Conservation (phyloP, 2,113 vertebrate genomes). For the Hippocampus barbouri region DNA sequence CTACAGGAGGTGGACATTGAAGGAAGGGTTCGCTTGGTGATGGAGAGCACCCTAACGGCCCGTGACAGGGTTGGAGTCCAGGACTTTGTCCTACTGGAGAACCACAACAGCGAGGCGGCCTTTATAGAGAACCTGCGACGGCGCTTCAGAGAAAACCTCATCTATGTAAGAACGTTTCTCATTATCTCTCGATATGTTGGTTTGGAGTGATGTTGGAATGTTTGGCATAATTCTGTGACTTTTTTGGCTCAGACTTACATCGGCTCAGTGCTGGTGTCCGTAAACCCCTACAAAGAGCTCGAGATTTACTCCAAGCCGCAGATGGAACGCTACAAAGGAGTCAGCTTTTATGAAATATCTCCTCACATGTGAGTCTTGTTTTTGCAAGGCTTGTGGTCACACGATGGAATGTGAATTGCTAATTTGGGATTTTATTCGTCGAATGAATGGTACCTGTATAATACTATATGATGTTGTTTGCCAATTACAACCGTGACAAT, state of each 20-base stretch:
- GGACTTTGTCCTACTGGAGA: conserved; percentile 94
- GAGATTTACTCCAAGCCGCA: conserved; percentile 93
- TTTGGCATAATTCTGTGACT: conserved; percentile 12
- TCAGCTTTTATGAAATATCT: conserved; percentile 97
- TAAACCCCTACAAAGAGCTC: conserved; percentile 95
- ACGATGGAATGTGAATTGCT: too few species aligned
- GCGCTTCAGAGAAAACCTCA: conserved; percentile 93
- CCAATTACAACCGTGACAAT: too few species aligned
- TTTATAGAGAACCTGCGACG: conserved; percentile 95
- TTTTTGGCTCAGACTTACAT: conserved; percentile 84
- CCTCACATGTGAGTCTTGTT: conserved; percentile 90
- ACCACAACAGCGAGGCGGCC: conserved; percentile 91
- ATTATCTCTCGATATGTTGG: not conserved
- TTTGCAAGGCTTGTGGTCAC: not conserved
- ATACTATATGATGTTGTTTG: too few species aligned
- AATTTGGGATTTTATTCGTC: too few species aligned
- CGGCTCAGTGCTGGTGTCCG: conserved; percentile 91
- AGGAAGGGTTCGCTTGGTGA: conserved; percentile 85
- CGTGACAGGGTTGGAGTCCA: conserved; percentile 95
- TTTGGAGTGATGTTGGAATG: conserved; percentile 10
- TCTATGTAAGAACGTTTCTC: conserved; percentile 75
- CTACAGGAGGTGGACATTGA: conserved; percentile 82
- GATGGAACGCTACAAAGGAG: conserved; percentile 95
- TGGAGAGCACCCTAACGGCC: conserved; percentile 92
- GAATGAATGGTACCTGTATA: too few species aligned